Evolutionary conservation across 1,140 invertebrate species (phyloP), one percentile per base, ranked within the genome.

Genomic region (Dinothrombium tinctorium): DNA sequence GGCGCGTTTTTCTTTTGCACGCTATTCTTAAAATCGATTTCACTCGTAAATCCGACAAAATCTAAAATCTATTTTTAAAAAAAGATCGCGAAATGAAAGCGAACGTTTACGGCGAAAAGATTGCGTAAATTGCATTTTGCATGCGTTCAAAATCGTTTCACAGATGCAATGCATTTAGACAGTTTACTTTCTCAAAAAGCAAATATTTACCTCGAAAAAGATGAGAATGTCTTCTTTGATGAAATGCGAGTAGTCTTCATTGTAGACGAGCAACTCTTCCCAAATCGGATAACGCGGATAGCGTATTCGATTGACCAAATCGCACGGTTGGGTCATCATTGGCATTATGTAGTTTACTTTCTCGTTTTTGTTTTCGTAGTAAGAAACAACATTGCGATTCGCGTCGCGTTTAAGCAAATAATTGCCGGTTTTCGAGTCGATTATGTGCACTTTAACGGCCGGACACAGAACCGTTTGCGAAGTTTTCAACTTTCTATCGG

Each of bases 211-310:
- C 59, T 73, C 70, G 55, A 73, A 73, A 26, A 74, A 59, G 17
- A 73, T 49, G 4, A 72, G 42, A 2, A 58, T 53, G 49, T 62
- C 57, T 4, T 53, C 47, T 23, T 54, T 54, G 12, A 65, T 43
- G 25, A 73, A 56, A 44, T 62, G 54, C 21, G 63, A 51, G 37
- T 63, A 66, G 38, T 67, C 60, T 49, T 71, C 64, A 54, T 69
- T 67, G 45, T 72, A 68, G 26, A 73, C 51, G 1, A 74, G 47
- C 37, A 69, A 56, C 49, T 73, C 71, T 48, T 73, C 68, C 72
- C 72, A 74, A 1, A 58, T 50, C 2, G 71, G 70, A 23, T 61
- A 28, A 4, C 23, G 4, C 4, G 44, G 35, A n/a, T 22, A 48
- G 33, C 42, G 49, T 56, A 56, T 24, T 39, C 19, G 24, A 12